A percentile compares a stretch with the other conserved stretches of the same genome.
Conservation (phyloP, 2,113 vertebrate species). For the Prionailurus bengalensis region DNA sequence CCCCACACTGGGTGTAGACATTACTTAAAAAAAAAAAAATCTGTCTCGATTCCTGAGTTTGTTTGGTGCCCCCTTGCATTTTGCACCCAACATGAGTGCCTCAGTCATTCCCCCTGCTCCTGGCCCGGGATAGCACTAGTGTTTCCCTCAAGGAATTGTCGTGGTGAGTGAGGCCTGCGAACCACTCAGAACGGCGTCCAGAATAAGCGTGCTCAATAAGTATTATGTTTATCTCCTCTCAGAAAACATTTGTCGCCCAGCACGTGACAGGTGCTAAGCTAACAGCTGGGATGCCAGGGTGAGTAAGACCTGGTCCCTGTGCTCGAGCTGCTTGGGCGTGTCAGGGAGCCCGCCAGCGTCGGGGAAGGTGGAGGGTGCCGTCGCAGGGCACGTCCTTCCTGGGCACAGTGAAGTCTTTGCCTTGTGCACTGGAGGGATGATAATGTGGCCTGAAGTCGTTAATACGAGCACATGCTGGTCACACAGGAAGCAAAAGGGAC, state of each 20-base stretch:
- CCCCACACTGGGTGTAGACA: not conserved
- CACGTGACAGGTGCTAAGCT: not conserved
- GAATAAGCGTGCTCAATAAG: not conserved
- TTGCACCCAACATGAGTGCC: not conserved
- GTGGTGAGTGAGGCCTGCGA: not conserved
- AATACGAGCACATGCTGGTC: not conserved
- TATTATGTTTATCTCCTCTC: not conserved
- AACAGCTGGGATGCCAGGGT: not conserved
- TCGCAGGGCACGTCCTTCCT: fast-evolving
- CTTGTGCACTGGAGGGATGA: no score
- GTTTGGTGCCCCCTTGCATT: not conserved
- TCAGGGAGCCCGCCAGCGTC: not conserved
- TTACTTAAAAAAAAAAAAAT: not conserved
- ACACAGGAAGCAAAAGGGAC: not conserved
- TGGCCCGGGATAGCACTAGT: not conserved
- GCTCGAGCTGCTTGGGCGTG: not conserved
- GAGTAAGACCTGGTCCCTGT: not conserved
- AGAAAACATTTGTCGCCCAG: not conserved
- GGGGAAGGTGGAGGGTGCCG: not conserved
- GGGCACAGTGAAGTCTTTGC: not conserved
- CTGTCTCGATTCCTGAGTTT: not conserved
- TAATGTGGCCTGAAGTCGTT: not conserved
- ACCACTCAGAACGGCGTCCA: not conserved
- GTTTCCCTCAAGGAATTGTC: not conserved
- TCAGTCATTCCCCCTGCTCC: not conserved